Conservation (phyloP, 2,113 vertebrate species). For the Ochotona princeps region DNA sequence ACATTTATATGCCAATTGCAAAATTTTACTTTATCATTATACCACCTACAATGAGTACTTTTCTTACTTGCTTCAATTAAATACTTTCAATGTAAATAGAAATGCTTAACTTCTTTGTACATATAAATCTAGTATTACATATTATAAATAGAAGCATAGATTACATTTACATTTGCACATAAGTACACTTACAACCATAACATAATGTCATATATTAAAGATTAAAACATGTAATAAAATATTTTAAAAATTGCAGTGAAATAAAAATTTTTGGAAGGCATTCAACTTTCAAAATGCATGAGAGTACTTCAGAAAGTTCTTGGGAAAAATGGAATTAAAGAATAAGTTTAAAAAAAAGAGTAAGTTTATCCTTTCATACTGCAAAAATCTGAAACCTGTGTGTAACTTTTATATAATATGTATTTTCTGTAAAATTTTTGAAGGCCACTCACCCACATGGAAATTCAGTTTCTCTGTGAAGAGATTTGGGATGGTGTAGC, state of each 20-base stretch:
- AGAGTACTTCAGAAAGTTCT: no score
- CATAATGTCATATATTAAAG: not conserved
- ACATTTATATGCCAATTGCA: not conserved
- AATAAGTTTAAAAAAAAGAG: no score
- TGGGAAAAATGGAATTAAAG: no score
- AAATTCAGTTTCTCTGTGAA: not conserved
- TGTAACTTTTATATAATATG: no score
- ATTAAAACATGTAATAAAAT: not conserved
- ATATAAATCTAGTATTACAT: not conserved
- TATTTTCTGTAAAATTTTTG: no score
- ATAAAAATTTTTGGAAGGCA: not conserved
- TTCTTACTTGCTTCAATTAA: not conserved
- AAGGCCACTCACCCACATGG: not conserved
- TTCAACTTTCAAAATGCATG: not conserved
- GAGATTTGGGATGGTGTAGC: not conserved
- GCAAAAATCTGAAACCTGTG: no score
- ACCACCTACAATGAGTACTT: not conserved
- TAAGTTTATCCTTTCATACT: no score
- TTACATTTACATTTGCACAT: slow-evolving; percentile 1
- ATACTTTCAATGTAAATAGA: not conserved
- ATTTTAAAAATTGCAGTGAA: not conserved
- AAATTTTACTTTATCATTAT: not conserved
- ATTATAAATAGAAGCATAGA: not conserved
- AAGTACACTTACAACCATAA: not conserved
- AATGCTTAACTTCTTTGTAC: not conserved